Conservation (phyloP, 2,888 invertebrate species). For the Ariolimax columbianus region DNA sequence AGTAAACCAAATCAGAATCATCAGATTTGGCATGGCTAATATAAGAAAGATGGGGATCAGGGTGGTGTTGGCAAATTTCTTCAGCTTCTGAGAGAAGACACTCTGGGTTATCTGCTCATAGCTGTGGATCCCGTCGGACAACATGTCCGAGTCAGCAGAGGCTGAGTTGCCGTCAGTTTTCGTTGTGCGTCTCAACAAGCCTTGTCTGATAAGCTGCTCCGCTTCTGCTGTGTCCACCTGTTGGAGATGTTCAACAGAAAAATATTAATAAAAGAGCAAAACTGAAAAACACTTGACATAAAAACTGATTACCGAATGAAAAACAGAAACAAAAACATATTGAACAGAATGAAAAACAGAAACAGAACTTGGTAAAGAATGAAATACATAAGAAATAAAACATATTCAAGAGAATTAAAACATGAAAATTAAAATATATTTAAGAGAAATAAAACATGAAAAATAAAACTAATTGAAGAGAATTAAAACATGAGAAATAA, state of each 20-base stretch:
- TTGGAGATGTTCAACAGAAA: background rate
- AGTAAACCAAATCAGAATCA: slow-evolving; percentile 63
- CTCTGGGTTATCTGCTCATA: slow-evolving; percentile 62
- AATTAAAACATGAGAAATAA: no score
- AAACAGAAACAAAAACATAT: no score
- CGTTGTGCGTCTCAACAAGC: slow-evolving; percentile 9
- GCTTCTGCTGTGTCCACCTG: slow-evolving; percentile 55
- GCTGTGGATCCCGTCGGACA: slow-evolving; percentile 62
- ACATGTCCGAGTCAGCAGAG: slow-evolving; percentile 52
- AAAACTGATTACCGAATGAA: no score
- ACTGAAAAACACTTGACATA: no score
- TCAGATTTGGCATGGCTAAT: slow-evolving; percentile 66
- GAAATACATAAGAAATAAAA: no score
- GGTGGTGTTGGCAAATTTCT: slow-evolving; percentile 61
- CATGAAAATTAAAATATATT: no score
- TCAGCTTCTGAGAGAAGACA: slow-evolving; percentile 53
- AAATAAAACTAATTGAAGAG: no score
- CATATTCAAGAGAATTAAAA: no score
- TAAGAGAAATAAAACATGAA: no score
- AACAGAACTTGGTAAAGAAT: no score
- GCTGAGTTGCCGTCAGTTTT: background rate
- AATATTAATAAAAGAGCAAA: background rate
- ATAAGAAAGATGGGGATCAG: slow-evolving; percentile 70
- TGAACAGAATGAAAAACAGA: no score
- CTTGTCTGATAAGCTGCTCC: slow-evolving; percentile 47